phyloP scores from a whole-genome alignment of 2,888 invertebrate genomes.

The Ditylenchus weischeri region DNA sequence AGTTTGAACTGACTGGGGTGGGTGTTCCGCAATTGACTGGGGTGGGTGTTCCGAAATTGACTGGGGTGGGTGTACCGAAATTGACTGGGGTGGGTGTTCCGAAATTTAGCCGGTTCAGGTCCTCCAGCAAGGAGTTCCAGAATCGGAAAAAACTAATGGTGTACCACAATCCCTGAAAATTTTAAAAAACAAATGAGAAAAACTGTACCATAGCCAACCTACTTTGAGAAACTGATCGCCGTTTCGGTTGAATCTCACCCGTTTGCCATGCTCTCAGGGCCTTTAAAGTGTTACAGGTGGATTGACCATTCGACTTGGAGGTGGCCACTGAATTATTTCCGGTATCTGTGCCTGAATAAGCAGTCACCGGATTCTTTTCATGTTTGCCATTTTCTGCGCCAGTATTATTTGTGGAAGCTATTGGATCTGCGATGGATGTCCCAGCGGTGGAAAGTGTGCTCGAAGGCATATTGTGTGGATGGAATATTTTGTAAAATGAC shows the following conservation, averaged over 20 bases:
- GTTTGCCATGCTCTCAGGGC: slow-evolving; percentile 29
- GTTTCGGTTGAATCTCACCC: slow-evolving; percentile 55
- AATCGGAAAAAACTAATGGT: slow-evolving; percentile 41
- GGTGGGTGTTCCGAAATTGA: too few species aligned
- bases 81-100: too few species aligned
- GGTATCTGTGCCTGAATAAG: too few species aligned
- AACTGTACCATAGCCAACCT: not conserved
- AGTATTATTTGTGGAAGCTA: not conserved
- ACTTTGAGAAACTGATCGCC: slow-evolving; percentile 57
- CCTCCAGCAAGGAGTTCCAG: slow-evolving; percentile 34
- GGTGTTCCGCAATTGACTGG: too few species aligned
- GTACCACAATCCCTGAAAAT: slow-evolving; percentile 37
- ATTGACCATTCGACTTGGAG: too few species aligned
- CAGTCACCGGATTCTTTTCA: too few species aligned
- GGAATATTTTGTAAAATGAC: not conserved
- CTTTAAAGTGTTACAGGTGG: not conserved
- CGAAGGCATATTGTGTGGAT: not conserved
- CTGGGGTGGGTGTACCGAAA: too few species aligned
- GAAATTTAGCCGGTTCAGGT: too few species aligned
- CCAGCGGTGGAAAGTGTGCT: not conserved
- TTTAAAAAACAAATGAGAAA: slow-evolving; percentile 1
- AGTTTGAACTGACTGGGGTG: too few species aligned
- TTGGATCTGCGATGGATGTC: not conserved
- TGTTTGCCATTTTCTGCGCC: too few species aligned
- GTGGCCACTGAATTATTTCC: too few species aligned